Conservation (phyloP, 2,113 vertebrate species). For the Microtus montanus region DNA sequence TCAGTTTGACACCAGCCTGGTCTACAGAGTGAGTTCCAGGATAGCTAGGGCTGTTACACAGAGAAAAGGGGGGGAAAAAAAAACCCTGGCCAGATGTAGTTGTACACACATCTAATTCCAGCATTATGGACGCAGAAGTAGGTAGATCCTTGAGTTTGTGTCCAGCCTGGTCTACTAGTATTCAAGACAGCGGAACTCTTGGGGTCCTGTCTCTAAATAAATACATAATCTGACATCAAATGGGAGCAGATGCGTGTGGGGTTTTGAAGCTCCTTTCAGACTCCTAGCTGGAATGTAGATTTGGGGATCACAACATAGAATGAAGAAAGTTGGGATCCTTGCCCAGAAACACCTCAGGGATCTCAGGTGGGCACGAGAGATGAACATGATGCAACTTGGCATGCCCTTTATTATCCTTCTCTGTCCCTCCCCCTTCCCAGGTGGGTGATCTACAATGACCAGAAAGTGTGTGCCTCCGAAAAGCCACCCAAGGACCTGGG, state of each 20-base stretch:
- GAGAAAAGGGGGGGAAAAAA: not conserved
- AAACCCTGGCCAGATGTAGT: not conserved
- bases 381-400: not conserved
- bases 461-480: slow-evolving; percentile 99
- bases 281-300: not conserved
- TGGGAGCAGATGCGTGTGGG: not conserved
- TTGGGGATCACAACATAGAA: not conserved
- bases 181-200: not conserved
- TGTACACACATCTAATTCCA: too few species aligned
- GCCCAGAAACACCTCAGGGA: not conserved
- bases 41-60: not conserved
- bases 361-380: not conserved
- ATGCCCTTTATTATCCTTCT: not conserved
- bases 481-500: slow-evolving; percentile 99
- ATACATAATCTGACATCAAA: not conserved
- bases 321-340: not conserved
- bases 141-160: not conserved
- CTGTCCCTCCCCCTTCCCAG: slow-evolving; percentile 79
- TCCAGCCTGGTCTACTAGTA: not conserved
- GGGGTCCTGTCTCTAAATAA: not conserved
- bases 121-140: not conserved
- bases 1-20: not conserved
- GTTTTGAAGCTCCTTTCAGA: not conserved
- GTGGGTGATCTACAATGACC: slow-evolving; percentile 99
- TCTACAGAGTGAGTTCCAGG: not conserved